Evolutionary conservation across 2,888 invertebrate species (phyloP), one percentile per base, ranked within the genome.

Genomic region (Hirudinaria manillensis): DNA sequence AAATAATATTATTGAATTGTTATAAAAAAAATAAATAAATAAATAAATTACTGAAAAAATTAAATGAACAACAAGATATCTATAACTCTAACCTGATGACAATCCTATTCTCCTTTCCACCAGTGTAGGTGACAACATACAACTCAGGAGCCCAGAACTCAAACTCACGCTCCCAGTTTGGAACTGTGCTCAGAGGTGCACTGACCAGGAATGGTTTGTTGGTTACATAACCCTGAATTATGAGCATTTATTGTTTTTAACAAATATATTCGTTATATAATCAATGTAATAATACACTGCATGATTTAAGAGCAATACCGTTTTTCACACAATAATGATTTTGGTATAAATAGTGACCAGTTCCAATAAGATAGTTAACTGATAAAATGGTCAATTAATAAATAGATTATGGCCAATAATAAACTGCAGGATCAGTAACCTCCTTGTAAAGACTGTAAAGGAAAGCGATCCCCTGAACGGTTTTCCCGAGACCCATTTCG

Each of bases 401-500:
- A n/a, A n/a, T n/a, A n/a, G n/a, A n/a, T n/a, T n/a, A n/a, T n/a
- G n/a, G n/a, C n/a, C n/a, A n/a, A n/a, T n/a, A n/a, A n/a, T n/a
- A n/a, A n/a, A n/a, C n/a, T n/a, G n/a, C n/a, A n/a, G n/a, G n/a
- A n/a, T n/a, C n/a, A n/a, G n/a, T 73, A 21, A 79, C 79, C 78
- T 80, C 80, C 66, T 76, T 79, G 74, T 75, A 80, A 27, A 80
- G 76, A 24, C 72, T 34, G 73, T 79, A 79, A n/a, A 80, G 55
- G 70, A 80, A 79, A n/a, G 77, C 71, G 27, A 80, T 80, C n/a
- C 79, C 76, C 74, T 80, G 80, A 29, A 80, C 78, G 27, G 80
- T 80, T 56, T 80, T 80, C 16, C 80, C 80, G 13, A 80, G 78
- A 36, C 80, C 80, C 80, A 80, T 80, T 76, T 80, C 80, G 66